A percentile compares a stretch with the other conserved stretches of the same genome.
These are phyloP conservation scores for Sterrhoptilus dennistouni DNA, from an alignment of 2,113 vertebrate species.

Conservation along the genomic window DNA sequence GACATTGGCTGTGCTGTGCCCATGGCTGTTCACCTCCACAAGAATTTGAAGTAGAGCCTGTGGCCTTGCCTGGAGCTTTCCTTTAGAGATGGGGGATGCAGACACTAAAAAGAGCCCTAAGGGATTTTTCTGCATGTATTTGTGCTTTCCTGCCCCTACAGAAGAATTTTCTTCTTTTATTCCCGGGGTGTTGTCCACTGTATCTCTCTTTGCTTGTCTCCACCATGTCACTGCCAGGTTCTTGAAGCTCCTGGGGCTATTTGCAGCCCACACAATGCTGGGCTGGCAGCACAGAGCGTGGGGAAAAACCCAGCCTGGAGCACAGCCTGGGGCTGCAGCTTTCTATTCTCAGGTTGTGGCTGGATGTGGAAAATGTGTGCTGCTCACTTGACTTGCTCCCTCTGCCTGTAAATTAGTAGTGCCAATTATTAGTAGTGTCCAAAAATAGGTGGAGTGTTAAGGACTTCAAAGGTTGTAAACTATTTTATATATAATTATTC, in stretches of 20 bases:
- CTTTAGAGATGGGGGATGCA: not conserved
- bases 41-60: not conserved
- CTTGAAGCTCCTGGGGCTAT: not conserved
- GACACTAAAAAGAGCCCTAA: not conserved
- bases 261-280: not conserved
- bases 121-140: not conserved
- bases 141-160: not conserved
- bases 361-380: not conserved
- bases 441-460: not conserved
- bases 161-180: not conserved
- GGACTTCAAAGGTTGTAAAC: not conserved
- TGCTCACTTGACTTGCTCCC: not conserved
- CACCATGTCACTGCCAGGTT: not conserved
- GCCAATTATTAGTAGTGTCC: not conserved
- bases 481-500: not conserved
- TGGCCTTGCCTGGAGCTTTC: not conserved
- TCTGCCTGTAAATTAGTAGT: not conserved
- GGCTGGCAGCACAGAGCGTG: not conserved
- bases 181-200: not conserved
- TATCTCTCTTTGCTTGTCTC: not conserved
- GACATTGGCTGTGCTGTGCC: not conserved
- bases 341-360: not conserved
- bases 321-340: not conserved
- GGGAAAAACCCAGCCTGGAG: not conserved
- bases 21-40: accelerated